Evolutionary conservation across 92 coral and sea anemone genomes (phyloP), one percentile per base, ranked within the genome.

Genomic region (Bergia puertoricense): DNA sequence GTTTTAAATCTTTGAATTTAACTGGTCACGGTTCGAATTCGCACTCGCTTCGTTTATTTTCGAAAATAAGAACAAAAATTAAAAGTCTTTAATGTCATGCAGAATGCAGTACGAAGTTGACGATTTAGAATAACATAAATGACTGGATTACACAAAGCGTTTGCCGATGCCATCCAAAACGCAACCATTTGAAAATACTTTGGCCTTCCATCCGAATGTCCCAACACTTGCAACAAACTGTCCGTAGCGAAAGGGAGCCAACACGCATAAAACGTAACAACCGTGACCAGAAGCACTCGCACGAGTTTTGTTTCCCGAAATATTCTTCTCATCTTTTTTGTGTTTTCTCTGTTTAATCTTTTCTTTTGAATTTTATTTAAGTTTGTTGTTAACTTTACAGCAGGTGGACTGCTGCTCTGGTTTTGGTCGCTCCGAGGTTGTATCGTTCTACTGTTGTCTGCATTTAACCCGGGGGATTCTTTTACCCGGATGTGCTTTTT

Each of bases 211-310:
- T 79, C 84, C 38, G 88, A 79, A 85, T 92, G 86, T 2, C 97
- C 95, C 8, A 91, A 76, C 1, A 91, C 90, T 71, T 85, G 95
- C 84, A 90, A 76, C 68, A 92, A 89, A 43, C 95, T 86, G 14
- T 90, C 92, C 71, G 87, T 86, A 9, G 95, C 92, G 80, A 94
- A 94, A 4, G 97, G 97, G 74, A 90, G 85, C 97, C 97, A 94
- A 59, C 97, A 94, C 18, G 87, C 67, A 69, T 91, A 85, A 66
- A 92, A 94, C 20, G 91, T 80, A 6, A 94, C 78, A 4, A 94
- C 93, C 2, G 97, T 94, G 54, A 89, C 89, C 18, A 94, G 38
- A n/a, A 94, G 89, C 36, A 94, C 86, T 48, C 91, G 91, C 15
- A 90, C 92, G 8, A 94, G 85, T 46, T 90, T 88, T 43, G 91